Evolutionary conservation across 2,113 vertebrate genomes (phyloP).

Genomic region (Delphinapterus leucas): DNA sequence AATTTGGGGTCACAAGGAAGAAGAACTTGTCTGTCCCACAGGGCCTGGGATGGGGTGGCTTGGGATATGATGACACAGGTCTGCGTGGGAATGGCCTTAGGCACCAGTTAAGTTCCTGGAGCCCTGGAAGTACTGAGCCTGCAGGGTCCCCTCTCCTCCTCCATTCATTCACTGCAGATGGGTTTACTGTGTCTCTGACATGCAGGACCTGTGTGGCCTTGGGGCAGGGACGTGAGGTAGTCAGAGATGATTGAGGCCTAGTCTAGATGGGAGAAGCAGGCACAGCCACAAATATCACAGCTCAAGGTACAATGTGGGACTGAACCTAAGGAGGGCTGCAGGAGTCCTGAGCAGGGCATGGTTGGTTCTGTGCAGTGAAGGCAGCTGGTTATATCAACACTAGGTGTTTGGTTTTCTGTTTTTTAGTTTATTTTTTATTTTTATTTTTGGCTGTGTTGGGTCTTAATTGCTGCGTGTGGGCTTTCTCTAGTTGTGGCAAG

Average conservation of each 20-base stretch:
- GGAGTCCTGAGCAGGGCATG: background rate
- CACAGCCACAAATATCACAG: background rate
- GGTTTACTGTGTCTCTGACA: background rate
- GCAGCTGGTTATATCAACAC: background rate
- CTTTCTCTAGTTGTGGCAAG: too few relatives aligned
- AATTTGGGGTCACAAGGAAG: background rate
- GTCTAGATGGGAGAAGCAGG: background rate
- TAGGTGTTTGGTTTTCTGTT: background rate
- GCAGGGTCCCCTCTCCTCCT: background rate
- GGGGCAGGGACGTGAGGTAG: background rate
- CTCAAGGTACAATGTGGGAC: background rate
- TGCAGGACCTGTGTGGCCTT: background rate
- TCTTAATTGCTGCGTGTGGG: fast-evolving
- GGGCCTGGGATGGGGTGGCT: background rate
- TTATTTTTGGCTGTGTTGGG: too few relatives aligned
- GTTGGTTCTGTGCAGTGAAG: fast-evolving
- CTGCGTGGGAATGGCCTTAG: background rate
- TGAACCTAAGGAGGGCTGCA: background rate
- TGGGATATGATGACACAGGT: background rate
- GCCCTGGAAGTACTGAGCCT: background rate
- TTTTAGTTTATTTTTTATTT: too few relatives aligned
- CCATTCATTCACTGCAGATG: too few relatives aligned
- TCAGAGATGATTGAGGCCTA: fast-evolving
- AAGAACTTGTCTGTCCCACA: background rate
- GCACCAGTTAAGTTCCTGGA: background rate